Evolutionary conservation across 30 jellyfish, hydroid and myxozoan species (phyloP).

Genomic region (Pelagia noctiluca): DNA sequence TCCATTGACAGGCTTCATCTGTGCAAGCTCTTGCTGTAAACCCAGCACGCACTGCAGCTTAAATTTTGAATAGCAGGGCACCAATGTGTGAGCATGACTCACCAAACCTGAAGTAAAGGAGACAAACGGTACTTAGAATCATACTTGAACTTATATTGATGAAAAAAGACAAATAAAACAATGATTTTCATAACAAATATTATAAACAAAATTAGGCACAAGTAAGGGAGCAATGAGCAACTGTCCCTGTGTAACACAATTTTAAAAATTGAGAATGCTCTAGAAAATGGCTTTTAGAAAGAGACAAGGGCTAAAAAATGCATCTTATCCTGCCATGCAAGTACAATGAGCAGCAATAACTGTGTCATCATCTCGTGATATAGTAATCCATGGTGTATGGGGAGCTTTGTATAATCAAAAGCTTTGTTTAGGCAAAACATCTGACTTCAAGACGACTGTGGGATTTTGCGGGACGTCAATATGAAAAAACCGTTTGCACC

Average conservation of each 20-base stretch:
- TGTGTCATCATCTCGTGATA: constrained; percentile 1
- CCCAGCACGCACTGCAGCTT: constrained; percentile 8
- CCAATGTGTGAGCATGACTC: constrained; percentile 8
- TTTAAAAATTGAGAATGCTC: neutral
- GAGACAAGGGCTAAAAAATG: neutral
- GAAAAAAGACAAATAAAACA: neutral
- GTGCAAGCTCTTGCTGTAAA: constrained; percentile 2
- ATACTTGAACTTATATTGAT: neutral
- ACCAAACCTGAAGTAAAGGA: neutral
- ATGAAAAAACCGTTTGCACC: constrained; percentile 1
- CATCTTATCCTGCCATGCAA: constrained; percentile 1
- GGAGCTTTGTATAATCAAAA: neutral
- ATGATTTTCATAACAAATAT: neutral
- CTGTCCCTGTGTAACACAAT: neutral
- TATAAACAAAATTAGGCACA: neutral
- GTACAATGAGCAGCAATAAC: constrained; percentile 1
- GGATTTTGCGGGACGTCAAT: constrained; percentile 4
- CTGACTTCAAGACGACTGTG: constrained; percentile 4
- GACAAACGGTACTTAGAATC: neutral
- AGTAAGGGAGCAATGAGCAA: constrained; percentile 3
- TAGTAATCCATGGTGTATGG: neutral
- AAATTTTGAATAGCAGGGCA: constrained; percentile 1
- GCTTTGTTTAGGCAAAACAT: neutral
- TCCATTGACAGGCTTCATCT: neutral
- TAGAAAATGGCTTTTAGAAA: constrained; percentile 1